A percentile compares a stretch with the other conserved stretches of the same genome.
These are phyloP conservation scores for Subanguina moxae DNA, from an alignment of 1,140 invertebrate genomes.

Conservation along the genomic window DNA sequence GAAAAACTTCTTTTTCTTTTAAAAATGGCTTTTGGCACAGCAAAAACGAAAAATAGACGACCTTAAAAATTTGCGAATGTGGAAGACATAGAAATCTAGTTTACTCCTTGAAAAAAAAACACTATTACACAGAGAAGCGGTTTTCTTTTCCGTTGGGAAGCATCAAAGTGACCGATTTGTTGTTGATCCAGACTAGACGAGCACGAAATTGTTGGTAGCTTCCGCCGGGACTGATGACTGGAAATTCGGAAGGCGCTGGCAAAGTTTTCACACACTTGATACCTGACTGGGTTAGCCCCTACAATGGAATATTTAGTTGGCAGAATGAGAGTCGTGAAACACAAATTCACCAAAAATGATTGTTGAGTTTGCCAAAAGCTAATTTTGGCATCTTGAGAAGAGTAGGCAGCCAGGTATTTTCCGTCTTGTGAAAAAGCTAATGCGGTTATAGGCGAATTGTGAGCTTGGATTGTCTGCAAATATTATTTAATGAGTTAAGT, in stretches of 20 bases:
- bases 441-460: conserved; percentile 79
- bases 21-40: too few species aligned
- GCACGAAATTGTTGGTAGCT: conserved; percentile 63
- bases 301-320: conserved; percentile 65
- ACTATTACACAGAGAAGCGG: conserved; percentile 40
- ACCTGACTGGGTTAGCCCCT: conserved; percentile 81
- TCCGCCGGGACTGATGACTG: conserved; percentile 63
- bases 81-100: background rate
- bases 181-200: conserved; percentile 82
- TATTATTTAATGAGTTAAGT: too few species aligned
- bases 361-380: conserved; percentile 93
- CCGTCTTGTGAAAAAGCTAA: conserved; percentile 92
- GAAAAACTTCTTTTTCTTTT: too few species aligned
- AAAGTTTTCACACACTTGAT: conserved; percentile 50
- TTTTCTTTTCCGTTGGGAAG: conserved; percentile 69
- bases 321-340: background rate
- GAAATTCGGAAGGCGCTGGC: conserved; percentile 79
- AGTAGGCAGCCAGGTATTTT: conserved; percentile 91
- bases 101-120: background rate
- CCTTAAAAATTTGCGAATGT: background rate
- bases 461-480: conserved; percentile 76
- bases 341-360: conserved; percentile 60
- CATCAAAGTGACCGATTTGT: conserved; percentile 83
- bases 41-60: too few species aligned
- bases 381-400: conserved; percentile 85